These are phyloP conservation scores for Caligus rogercresseyi DNA, from an alignment of 1,140 invertebrate genomes.

Conservation along the genomic window DNA sequence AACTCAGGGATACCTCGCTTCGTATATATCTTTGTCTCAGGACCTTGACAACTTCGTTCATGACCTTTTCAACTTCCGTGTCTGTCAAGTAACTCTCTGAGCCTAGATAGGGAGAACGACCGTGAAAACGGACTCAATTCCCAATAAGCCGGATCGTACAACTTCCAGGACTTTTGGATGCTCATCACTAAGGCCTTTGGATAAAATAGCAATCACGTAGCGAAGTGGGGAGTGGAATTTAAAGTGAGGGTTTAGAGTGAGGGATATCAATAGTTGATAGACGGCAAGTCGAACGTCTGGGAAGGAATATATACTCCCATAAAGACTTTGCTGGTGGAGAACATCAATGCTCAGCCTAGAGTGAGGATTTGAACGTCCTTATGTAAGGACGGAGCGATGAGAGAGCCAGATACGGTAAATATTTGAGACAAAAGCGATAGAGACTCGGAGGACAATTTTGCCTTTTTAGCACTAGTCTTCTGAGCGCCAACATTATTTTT, in stretches of 20 bases:
- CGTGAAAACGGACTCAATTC: background rate
- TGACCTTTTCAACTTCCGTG: background rate
- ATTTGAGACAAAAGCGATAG: background rate
- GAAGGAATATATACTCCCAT: background rate
- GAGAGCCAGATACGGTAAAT: background rate
- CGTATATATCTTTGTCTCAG: background rate
- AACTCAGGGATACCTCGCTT: background rate
- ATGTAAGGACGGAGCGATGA: background rate
- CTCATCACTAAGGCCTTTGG: background rate
- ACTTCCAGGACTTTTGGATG: background rate
- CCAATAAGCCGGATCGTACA: background rate
- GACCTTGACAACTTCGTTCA: conserved; percentile 6
- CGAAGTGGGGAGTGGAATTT: background rate
- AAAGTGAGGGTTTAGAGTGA: background rate
- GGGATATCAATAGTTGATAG: background rate
- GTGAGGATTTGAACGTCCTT: conserved; percentile 4
- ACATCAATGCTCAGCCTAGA: background rate
- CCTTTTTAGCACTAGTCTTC: background rate
- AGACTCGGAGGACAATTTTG: background rate
- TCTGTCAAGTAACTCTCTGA: background rate
- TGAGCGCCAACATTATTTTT: background rate
- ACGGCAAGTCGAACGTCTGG: background rate
- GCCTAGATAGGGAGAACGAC: background rate
- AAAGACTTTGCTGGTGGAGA: background rate
- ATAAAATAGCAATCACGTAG: background rate